Base-by-base conservation (phyloP, 2,113 vertebrate genomes). In the Pygoscelis adeliae region DNA sequence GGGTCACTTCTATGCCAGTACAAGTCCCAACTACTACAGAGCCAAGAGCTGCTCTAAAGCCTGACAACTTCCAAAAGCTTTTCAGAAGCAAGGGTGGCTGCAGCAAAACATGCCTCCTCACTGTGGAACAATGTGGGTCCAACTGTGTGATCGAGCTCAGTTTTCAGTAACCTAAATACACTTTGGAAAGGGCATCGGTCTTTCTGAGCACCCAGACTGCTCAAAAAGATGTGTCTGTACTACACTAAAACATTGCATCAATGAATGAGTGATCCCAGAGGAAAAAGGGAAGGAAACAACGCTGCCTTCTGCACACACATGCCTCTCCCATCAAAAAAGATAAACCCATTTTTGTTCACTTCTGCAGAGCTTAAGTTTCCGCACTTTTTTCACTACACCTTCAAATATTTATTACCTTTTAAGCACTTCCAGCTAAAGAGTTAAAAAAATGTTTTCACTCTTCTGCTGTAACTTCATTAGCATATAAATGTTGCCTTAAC, bases 31-130 rank as follows among this genome's bases (percentile, higher is more conserved):
- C 62, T 76, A 25, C 62, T 44, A 49, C 58, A 58, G 78, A 90
- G 94, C 84, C 95, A 91, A 87, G 71, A 91, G 40, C 70, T 66
- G 66, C 58, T 83, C 20, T 89, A 50, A 66, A 90, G 83, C 67
- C 71, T 52, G n/a, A 80, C 32, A 59, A 13, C 66, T 89, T 90
- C 81, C 56, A 88, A 74, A 79, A 88, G 53, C 42, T 66, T 89
- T 65, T 65, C 81, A 89, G 73, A 22, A 94, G 70, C 49, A 84
- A 84, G 47, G 23, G 19, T 72, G 59, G 34, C 77, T 72, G 53
- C 61, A 94, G 70, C 10, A 87, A 87, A 89, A 62, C 16, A 5
- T 53, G 15, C 53, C 21, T 50, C 14, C 40, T 87, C 63, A 76
- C 36, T 17, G 18, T 29, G 46, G 25, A 90, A 42, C 21, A 32